These are phyloP conservation scores for Ochropacha duplaris DNA, from an alignment of 2,888 invertebrate species.

Conservation along the genomic window DNA sequence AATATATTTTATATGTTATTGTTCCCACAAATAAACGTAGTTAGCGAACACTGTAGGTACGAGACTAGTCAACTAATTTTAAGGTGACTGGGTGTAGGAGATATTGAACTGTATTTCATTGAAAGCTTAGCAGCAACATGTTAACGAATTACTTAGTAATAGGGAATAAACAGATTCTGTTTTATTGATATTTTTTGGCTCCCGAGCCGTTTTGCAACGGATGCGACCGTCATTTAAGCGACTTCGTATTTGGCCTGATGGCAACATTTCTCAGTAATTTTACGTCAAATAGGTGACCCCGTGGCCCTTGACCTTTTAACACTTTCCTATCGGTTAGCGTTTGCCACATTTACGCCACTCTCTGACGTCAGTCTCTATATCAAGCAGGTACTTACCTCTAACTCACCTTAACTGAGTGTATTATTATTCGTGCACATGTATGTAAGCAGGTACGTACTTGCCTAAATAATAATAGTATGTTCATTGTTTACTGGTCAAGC, in stretches of 20 bases:
- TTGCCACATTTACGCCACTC: constrained; percentile 5
- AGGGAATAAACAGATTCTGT: constrained; percentile 6
- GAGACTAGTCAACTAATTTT: neutral
- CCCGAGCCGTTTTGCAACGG: constrained; percentile 32
- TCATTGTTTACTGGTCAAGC: no score
- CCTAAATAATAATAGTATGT: no score
- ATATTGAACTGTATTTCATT: neutral
- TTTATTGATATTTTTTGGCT: constrained; percentile 13
- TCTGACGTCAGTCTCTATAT: constrained; percentile 20
- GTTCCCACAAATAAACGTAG: neutral
- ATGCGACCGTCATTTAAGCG: constrained; percentile 34
- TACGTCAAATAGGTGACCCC: constrained; percentile 21
- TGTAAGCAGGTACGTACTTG: constrained; percentile 5
- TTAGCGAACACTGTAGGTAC: neutral
- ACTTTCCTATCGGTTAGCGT: constrained; percentile 22
- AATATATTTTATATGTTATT: neutral
- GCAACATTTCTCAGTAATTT: constrained; percentile 27
- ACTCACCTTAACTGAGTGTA: constrained; percentile 14
- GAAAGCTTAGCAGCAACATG: neutral
- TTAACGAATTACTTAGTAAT: neutral
- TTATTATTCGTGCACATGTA: constrained; percentile 18
- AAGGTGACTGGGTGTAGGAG: neutral
- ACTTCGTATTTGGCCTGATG: constrained; percentile 22
- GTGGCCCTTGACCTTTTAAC: constrained; percentile 32
- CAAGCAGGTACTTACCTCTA: constrained; percentile 17